Base-by-base conservation (phyloP, 1,140 invertebrate species). In the Bombus fervidus region DNA sequence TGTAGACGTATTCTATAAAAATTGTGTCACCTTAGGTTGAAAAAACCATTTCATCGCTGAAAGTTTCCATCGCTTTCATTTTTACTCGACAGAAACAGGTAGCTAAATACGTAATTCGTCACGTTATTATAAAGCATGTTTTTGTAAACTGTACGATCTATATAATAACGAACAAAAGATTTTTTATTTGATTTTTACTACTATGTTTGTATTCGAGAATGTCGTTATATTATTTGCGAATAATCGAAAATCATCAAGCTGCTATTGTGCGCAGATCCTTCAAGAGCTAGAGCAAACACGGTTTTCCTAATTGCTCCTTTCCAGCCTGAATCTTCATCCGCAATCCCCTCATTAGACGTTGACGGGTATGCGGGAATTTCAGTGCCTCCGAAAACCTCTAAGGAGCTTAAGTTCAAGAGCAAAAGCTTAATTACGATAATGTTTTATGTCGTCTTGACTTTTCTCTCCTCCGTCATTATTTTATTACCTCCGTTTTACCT, bases 331-430 rank as follows among this genome's bases (percentile, higher is more conserved):
- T 90, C 87, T 92, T 92, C 88, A 92, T 91, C 86, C 91, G 85
- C 88, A 91, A 92, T 90, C 86, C 89, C 88, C 92, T 93, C 92
- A 92, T 92, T 93, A 93, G 89, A 87, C 79, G 86, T 92, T 92
- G 92, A 93, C 90, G 90, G 89, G 90, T 90, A 88, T 90, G 92
- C 88, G 86, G 91, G 92, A 93, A 93, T 93, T 93, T 92, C 92
- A 89, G 83, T 92, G 88, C 91, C 91, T 91, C 78, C 85, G 91
- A 91, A 93, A 92, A 92, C 91, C 91, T 92, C 91, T 91, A 92
- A 92, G 92, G 88, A 93, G 92, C 89, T 92, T 92, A 86, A 76
- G 71, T 71, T 78, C 73, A 71, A 84, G 73, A 83, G 68, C 85
- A 88, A 91, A 81, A 87, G 87, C 91, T 92, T 92, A 93, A 93